A percentile compares a stretch with the other conserved stretches of the same genome.
phyloP scores from a whole-genome alignment of 30 jellyfish, hydroid and myxozoan genomes.

The Mastigias papua region DNA sequence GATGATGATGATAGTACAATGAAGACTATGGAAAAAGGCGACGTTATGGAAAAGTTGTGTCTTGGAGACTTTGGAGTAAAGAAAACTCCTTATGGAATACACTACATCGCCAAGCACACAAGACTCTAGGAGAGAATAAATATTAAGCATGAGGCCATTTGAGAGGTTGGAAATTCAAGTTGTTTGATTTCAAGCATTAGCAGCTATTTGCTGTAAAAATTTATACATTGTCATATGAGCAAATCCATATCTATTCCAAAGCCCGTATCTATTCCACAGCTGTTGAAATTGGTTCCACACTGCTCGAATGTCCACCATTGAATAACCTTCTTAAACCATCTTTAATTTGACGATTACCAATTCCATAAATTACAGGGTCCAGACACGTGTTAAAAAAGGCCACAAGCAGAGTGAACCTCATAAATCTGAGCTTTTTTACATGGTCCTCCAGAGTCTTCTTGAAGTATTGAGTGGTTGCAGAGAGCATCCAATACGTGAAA shows the following conservation, averaged over 20 bases:
- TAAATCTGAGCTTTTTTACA: constrained; percentile 24
- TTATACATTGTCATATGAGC: neutral
- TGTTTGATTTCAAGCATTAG: neutral
- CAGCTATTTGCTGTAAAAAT: neutral
- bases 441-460: constrained; percentile 61
- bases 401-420: constrained; percentile 61
- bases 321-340: constrained; percentile 24
- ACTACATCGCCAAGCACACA: too few relatives aligned
- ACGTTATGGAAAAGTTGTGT: too few relatives aligned
- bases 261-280: neutral
- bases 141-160: too few relatives aligned
- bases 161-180: neutral
- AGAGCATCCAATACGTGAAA: constrained; percentile 80
- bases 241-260: neutral
- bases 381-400: constrained; percentile 80
- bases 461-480: constrained; percentile 74
- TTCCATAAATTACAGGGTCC: constrained; percentile 89
- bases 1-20: too few relatives aligned
- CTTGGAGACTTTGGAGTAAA: too few relatives aligned
- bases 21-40: too few relatives aligned
- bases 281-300: neutral
- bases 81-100: too few relatives aligned
- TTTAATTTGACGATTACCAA: constrained; percentile 77
- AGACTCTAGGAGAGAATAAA: too few relatives aligned
- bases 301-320: neutral